These are phyloP conservation scores for Uromys caudimaculatus DNA, from an alignment of 2,797 vertebrate species.

Conservation along the genomic window DNA sequence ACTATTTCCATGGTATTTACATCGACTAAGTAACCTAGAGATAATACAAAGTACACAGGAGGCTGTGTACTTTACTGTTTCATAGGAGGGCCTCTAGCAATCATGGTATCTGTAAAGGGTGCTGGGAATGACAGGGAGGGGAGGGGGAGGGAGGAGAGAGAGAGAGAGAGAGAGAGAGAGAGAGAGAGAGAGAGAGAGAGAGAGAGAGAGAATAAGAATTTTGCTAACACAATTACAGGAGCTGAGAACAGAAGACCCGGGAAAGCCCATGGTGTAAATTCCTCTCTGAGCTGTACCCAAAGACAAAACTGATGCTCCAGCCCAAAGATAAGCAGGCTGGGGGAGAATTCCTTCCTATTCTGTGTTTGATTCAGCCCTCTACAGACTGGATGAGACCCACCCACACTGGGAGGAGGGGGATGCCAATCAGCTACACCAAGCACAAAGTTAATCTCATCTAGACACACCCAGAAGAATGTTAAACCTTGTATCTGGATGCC, in stretches of 20 bases:
- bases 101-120: neutral
- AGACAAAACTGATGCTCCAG: neutral
- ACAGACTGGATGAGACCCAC: neutral
- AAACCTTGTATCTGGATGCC: neutral
- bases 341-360: neutral
- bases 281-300: neutral
- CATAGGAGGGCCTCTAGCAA: neutral
- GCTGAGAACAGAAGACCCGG: neutral
- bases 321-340: neutral
- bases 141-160: too few relatives aligned
- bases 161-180: too few relatives aligned
- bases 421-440: neutral
- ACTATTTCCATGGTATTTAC: neutral
- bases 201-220: neutral
- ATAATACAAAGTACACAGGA: neutral
- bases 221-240: neutral
- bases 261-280: neutral
- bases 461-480: conserved; percentile 16
- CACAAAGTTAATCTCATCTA: neutral
- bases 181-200: neutral
- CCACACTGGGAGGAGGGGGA: neutral
- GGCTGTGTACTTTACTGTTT: neutral
- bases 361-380: neutral
- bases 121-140: neutral
- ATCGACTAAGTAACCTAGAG: neutral